phyloP scores from a whole-genome alignment of 2,113 vertebrate genomes.

The Erinaceus europaeus region DNA sequence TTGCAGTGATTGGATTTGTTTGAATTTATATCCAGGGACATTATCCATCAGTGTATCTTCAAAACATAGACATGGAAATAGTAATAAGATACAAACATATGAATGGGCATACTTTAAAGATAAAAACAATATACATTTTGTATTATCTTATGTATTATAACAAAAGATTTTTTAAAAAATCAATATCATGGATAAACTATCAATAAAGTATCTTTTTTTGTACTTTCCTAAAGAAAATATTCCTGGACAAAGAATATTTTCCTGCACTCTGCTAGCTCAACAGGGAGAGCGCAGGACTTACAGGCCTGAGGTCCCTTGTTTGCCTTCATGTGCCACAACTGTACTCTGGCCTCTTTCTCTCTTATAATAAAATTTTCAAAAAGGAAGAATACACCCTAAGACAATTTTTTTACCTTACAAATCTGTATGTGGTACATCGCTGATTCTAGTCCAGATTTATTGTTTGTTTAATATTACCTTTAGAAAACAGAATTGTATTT shows the following conservation, averaged over 20 bases:
- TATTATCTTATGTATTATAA: conserved; percentile 14
- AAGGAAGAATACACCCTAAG: no score
- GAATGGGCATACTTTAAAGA: neutral
- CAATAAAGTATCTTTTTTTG: conserved; percentile 26
- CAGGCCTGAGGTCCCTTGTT: no score
- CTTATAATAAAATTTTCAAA: no score
- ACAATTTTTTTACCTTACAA: no score
- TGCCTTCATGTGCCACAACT: no score
- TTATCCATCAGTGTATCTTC: neutral
- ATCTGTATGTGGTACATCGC: neutral
- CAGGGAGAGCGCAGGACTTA: no score
- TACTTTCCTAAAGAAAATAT: conserved; percentile 20
- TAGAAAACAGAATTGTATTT: conserved; percentile 27
- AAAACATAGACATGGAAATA: neutral
- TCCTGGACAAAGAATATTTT: neutral
- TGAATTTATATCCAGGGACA: conserved; percentile 3
- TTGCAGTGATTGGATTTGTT: neutral
- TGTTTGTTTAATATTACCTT: conserved; percentile 33
- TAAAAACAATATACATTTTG: neutral
- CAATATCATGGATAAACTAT: neutral
- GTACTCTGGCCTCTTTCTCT: no score
- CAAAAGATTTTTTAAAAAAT: neutral
- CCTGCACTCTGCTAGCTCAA: no score
- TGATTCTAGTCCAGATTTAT: neutral
- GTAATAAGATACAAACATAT: neutral